A percentile compares a stretch with the other conserved stretches of the same genome.
Evolutionary conservation across 2,888 invertebrate species (phyloP).

Genomic region (Tromatobia lineatoria): DNA sequence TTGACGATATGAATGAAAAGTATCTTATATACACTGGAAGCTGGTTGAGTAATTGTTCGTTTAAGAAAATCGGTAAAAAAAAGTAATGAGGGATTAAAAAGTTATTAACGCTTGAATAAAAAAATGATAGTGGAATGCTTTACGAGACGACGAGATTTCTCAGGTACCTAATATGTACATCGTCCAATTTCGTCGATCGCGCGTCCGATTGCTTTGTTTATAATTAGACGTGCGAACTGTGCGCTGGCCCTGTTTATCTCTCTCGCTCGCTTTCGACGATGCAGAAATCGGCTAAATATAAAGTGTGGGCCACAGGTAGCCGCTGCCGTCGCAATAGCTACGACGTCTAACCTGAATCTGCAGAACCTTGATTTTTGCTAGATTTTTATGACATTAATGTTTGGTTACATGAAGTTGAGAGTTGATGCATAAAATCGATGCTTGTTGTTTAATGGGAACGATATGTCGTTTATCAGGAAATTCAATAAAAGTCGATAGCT

Average conservation of each 20-base stretch:
- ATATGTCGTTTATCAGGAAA: too few relatives aligned
- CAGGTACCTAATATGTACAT: slow-evolving; percentile 59
- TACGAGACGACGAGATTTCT: slow-evolving; percentile 4
- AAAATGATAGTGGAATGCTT: background rate
- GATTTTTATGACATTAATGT: background rate
- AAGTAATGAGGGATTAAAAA: background rate
- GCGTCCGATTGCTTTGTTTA: slow-evolving; percentile 65
- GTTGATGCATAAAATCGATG: background rate
- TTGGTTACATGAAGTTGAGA: background rate
- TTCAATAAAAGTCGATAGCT: too few relatives aligned
- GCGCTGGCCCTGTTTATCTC: slow-evolving; percentile 36
- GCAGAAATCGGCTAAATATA: slow-evolving; percentile 68
- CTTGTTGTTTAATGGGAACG: background rate
- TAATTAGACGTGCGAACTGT: slow-evolving; percentile 63
- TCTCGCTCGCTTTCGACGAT: slow-evolving; percentile 39
- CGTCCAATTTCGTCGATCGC: slow-evolving; percentile 61
- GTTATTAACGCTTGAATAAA: background rate
- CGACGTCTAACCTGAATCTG: slow-evolving; percentile 27
- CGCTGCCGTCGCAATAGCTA: slow-evolving; percentile 22
- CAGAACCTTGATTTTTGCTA: background rate
- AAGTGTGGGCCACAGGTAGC: slow-evolving; percentile 43
- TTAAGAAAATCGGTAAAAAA: background rate
- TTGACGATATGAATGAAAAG: slow-evolving; percentile 9
- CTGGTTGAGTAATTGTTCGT: too few relatives aligned
- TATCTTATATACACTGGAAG: background rate